Base-by-base conservation (phyloP, 2,888 invertebrate species). In the Eupithecia inturbata region DNA sequence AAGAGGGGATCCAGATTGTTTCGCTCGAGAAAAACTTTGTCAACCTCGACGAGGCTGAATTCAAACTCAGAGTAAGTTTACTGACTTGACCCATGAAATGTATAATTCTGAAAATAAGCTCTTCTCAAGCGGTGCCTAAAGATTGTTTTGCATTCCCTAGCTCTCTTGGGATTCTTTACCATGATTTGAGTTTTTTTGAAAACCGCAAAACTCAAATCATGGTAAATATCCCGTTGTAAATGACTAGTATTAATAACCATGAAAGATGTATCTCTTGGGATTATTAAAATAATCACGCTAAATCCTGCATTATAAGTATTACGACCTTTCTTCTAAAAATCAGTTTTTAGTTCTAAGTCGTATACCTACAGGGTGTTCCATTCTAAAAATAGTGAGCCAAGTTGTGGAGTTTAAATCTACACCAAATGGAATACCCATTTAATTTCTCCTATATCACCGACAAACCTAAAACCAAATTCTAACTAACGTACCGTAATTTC, bases 1-100 rank as follows among this genome's bases (percentile, higher is more conserved):
- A 95, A 22, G 91, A 91, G 41, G 93, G 89, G 1, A 81, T 95
- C 6, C 86, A 92, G 68, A 64, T 89, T 22, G 87, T 94, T 53
- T 80, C 87, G 12, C 87, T 93, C 57, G 92, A 92, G 70, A 88
- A 89, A 49, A 92, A 91, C 78, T 90, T 89, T 72, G 86, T 86
- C 78, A 91, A 82, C 79, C 87, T 94, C n/a, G 91, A 89, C 28
- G 92, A 92, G 86, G 88, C 92, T 71, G 88, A 95, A 86, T 88
- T 88, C 92, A 79, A 92, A 86, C 83, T 93, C 80, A 85, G 92
- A 88, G 90, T 94, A 85, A 76, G 85, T 80, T 66, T 57, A 4
- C 12, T 14, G 26, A 12, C 53, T 22, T 53, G 22, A 22, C 12
- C 22, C 3, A 3, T 22, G 3, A 53, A 49, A n/a, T 49, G 49